Evolutionary conservation across 1,140 invertebrate genomes (phyloP).

Genomic region (Wasmannia auropunctata): DNA sequence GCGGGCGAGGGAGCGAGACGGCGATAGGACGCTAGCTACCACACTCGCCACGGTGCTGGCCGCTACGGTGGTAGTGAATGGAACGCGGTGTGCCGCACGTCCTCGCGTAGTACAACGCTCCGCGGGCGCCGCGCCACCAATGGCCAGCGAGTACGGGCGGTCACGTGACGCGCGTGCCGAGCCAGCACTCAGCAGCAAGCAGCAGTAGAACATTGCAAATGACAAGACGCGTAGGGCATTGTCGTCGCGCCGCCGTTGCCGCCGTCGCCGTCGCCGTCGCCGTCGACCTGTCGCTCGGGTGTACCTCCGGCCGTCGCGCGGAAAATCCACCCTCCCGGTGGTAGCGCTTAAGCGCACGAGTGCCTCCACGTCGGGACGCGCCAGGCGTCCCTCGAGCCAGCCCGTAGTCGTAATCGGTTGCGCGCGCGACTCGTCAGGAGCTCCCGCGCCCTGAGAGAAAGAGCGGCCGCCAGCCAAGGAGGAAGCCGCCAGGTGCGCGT

Average conservation of each 20-base stretch:
- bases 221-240: slow-evolving; percentile 80
- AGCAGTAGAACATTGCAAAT: slow-evolving; percentile 79
- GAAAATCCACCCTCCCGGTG: neutral
- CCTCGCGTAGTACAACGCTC: slow-evolving; percentile 74
- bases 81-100: slow-evolving; percentile 75
- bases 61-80: slow-evolving; percentile 76
- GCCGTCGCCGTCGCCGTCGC: slow-evolving; percentile 25
- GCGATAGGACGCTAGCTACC: slow-evolving; percentile 66
- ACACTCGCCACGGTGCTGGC: slow-evolving; percentile 12
- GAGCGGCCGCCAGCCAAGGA: slow-evolving; percentile 19
- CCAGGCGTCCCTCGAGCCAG: slow-evolving; percentile 16
- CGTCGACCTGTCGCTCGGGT: slow-evolving; percentile 45
- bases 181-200: too few relatives aligned
- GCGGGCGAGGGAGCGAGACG: slow-evolving; percentile 50
- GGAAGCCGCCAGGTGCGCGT: slow-evolving; percentile 54
- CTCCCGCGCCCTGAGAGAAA: slow-evolving; percentile 54
- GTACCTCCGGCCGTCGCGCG: slow-evolving; percentile 11
- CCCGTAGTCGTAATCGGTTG: slow-evolving; percentile 8
- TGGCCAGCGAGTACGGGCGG: slow-evolving; percentile 65
- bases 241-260: slow-evolving; percentile 71
- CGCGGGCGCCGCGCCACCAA: slow-evolving; percentile 69
- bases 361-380: slow-evolving; percentile 17
- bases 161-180: slow-evolving; percentile 78
- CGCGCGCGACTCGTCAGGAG: slow-evolving; percentile 31
- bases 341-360: neutral